A percentile compares a stretch with the other conserved stretches of the same genome.
Evolutionary conservation across 2,113 vertebrate species (phyloP).

Genomic region (Catharus fuscescens): DNA sequence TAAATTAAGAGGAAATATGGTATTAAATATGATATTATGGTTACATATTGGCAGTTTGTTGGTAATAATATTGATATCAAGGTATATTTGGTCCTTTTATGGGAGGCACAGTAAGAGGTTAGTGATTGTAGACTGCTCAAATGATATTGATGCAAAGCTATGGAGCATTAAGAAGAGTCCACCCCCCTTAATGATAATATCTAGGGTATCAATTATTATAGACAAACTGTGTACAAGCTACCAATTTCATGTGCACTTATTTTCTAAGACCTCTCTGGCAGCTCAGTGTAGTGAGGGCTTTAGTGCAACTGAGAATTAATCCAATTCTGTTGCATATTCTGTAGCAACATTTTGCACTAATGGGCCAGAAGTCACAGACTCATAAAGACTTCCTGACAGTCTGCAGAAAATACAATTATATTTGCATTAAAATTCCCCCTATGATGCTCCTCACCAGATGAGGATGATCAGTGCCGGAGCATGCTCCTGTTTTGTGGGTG

Average conservation of each 20-base stretch:
- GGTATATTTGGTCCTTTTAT: background rate
- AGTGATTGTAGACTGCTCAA: background rate
- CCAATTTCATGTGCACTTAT: background rate
- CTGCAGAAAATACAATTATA: background rate
- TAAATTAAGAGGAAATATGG: background rate
- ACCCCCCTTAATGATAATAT: background rate
- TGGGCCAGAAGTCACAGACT: background rate
- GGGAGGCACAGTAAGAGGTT: background rate
- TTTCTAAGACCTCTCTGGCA: background rate
- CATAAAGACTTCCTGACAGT: background rate
- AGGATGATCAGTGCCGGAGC: background rate
- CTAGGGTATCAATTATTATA: background rate
- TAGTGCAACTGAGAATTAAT: background rate
- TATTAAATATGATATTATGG: background rate
- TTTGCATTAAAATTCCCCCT: background rate
- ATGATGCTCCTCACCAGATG: background rate
- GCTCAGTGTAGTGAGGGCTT: rapidly evolving
- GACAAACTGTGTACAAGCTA: background rate
- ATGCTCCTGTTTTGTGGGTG: background rate
- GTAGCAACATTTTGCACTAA: background rate
- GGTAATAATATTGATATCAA: background rate
- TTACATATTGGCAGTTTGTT: background rate
- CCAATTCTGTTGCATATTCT: background rate
- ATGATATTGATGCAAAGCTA: background rate
- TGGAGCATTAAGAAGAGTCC: background rate